phyloP scores from a whole-genome alignment of 1,140 invertebrate species.

The Apis cerana region DNA sequence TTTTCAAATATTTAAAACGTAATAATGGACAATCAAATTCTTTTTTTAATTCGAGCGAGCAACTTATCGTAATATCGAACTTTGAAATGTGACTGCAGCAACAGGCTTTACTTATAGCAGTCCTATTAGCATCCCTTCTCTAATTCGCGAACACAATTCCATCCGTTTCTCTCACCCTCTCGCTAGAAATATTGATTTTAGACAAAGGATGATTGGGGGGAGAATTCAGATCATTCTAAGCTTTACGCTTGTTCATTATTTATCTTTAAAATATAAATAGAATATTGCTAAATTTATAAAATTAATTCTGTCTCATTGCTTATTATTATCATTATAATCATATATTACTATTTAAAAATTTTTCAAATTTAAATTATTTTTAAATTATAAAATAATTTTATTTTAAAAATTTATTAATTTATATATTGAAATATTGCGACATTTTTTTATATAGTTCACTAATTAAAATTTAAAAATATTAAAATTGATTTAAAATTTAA shows the following conservation, averaged over 20 bases:
- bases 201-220: slow-evolving; percentile 65
- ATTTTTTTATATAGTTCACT: neutral
- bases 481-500: neutral
- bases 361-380: slow-evolving; percentile 23
- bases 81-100: slow-evolving; percentile 71
- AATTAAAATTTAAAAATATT: neutral
- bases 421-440: neutral
- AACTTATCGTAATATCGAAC: slow-evolving; percentile 31
- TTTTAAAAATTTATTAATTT: neutral
- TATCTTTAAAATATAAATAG: slow-evolving; percentile 73
- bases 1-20: slow-evolving; percentile 39
- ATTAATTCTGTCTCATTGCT: slow-evolving; percentile 27
- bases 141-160: slow-evolving; percentile 28
- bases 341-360: slow-evolving; percentile 24
- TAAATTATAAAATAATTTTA: neutral
- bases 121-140: slow-evolving; percentile 72
- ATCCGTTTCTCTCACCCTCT: slow-evolving; percentile 66
- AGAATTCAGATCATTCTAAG: slow-evolving; percentile 60
- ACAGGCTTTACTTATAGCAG: slow-evolving; percentile 79
- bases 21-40: slow-evolving; percentile 42
- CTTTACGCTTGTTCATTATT: slow-evolving; percentile 66
- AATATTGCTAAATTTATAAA: slow-evolving; percentile 66
- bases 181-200: slow-evolving; percentile 79
- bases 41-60: slow-evolving; percentile 45
- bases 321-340: slow-evolving; percentile 23